Evolutionary conservation across 1,140 invertebrate genomes (phyloP).

Genomic region (Drosophila takahashii): DNA sequence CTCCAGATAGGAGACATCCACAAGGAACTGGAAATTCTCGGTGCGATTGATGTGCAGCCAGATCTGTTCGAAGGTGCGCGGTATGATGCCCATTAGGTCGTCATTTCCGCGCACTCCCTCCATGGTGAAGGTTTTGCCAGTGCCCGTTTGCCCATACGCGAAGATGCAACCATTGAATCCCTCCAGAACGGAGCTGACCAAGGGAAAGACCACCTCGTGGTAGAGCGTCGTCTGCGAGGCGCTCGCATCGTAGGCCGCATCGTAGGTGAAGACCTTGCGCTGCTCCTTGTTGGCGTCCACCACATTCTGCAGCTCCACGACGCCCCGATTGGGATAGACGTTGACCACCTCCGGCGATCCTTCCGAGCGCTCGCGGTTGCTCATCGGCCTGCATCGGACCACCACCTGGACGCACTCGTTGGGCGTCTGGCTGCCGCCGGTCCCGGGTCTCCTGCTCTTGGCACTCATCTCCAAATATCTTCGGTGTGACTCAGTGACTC

Average conservation of each 20-base stretch:
- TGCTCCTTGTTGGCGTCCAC: conserved; percentile 85
- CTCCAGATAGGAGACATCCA: conserved; percentile 96
- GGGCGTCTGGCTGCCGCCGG: conserved; percentile 60
- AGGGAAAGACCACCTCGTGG: conserved; percentile 94
- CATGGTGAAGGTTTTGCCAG: conserved; percentile 98
- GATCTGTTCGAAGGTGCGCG: conserved; percentile 97
- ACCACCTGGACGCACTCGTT: conserved; percentile 89
- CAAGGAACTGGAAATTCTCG: conserved; percentile 95
- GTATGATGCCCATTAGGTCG: conserved; percentile 94
- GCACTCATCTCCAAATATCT: conserved; percentile 65
- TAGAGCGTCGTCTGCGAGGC: conserved; percentile 97
- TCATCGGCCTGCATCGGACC: conserved; percentile 95
- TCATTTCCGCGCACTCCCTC: conserved; percentile 89
- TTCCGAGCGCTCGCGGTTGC: conserved; percentile 91
- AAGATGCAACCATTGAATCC: conserved; percentile 99
- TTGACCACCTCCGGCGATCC: conserved; percentile 90
- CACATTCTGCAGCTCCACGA: conserved; percentile 89
- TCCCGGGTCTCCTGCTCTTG: conserved; percentile 69
- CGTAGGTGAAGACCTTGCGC: conserved; percentile 94
- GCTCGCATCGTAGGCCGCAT: conserved; percentile 94
- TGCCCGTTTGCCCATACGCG: conserved; percentile 98
- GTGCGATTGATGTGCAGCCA: conserved; percentile 95
- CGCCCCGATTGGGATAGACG: conserved; percentile 88
- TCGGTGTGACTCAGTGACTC: conserved; percentile 69
- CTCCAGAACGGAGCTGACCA: conserved; percentile 97